Conservation (phyloP, 2,113 vertebrate genomes). For the Pterophyllum scalare region DNA sequence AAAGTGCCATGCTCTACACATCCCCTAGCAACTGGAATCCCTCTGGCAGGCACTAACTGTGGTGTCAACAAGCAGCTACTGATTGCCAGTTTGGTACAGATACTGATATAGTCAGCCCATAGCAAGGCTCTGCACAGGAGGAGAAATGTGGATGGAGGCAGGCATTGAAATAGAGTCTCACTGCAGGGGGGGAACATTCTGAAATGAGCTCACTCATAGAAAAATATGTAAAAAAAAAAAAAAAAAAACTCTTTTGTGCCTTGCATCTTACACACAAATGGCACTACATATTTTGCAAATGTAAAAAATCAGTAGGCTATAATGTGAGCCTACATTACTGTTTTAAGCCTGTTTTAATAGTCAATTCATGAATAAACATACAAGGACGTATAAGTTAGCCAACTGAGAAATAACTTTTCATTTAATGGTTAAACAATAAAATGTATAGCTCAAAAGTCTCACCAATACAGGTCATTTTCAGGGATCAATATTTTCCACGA, state of each 20-base stretch:
- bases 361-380: neutral
- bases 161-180: neutral
- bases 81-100: conserved; percentile 61
- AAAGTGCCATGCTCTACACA: conserved; percentile 48
- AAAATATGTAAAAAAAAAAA: conserved; percentile 11
- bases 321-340: neutral
- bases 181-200: neutral
- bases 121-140: conserved; percentile 38
- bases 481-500: neutral
- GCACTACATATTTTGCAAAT: neutral
- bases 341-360: neutral
- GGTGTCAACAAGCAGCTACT: conserved; percentile 66
- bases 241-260: neutral
- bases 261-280: neutral
- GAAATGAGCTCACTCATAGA: neutral
- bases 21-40: conserved; percentile 62
- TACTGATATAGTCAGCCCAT: conserved; percentile 49
- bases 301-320: neutral
- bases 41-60: conserved; percentile 53
- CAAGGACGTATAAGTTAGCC: neutral
- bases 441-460: neutral
- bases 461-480: neutral
- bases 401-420: neutral
- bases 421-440: no score
- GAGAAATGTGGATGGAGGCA: conserved; percentile 19